Percentiles rank a stretch among this genome's conserved stretches.
phyloP scores from a whole-genome alignment of 1,140 invertebrate genomes.

The Riptortus pedestris region DNA sequence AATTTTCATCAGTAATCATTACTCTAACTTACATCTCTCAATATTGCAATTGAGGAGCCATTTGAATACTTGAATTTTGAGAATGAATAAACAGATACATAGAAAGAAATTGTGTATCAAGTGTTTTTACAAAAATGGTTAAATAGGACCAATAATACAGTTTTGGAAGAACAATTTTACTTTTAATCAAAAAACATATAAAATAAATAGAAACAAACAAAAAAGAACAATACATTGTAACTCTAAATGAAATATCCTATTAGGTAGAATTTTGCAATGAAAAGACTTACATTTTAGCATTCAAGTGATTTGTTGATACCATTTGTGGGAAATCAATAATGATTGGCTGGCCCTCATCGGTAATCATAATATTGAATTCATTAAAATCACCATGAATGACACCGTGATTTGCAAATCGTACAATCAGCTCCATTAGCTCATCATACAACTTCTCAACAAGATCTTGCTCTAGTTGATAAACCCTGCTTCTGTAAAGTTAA shows the following conservation, averaged over 20 bases:
- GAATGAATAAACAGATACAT: no score
- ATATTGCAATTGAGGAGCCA: no score
- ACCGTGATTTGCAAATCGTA: constrained; percentile 81
- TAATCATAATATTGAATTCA: constrained; percentile 95
- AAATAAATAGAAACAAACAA: neutral
- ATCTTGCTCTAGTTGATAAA: constrained; percentile 53
- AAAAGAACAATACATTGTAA: neutral
- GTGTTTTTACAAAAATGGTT: no score
- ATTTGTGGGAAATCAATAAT: constrained; percentile 99
- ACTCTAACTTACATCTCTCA: no score
- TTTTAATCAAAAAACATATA: no score
- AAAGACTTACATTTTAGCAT: constrained; percentile 71
- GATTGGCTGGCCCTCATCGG: constrained; percentile 64
- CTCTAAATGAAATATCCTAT: neutral
- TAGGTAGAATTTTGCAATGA: neutral
- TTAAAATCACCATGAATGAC: constrained; percentile 99
- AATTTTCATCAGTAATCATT: no score
- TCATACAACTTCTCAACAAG: constrained; percentile 79
- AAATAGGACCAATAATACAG: no score
- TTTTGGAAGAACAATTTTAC: no score
- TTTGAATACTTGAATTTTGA: no score
- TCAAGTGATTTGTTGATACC: constrained; percentile 85
- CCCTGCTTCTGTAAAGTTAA: constrained; percentile 55
- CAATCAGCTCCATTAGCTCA: constrained; percentile 89
- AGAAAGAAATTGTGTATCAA: no score